Percentiles rank a stretch among this genome's conserved stretches.
Evolutionary conservation across 2,888 invertebrate genomes (phyloP).

Genomic region (Acheta domesticus): DNA sequence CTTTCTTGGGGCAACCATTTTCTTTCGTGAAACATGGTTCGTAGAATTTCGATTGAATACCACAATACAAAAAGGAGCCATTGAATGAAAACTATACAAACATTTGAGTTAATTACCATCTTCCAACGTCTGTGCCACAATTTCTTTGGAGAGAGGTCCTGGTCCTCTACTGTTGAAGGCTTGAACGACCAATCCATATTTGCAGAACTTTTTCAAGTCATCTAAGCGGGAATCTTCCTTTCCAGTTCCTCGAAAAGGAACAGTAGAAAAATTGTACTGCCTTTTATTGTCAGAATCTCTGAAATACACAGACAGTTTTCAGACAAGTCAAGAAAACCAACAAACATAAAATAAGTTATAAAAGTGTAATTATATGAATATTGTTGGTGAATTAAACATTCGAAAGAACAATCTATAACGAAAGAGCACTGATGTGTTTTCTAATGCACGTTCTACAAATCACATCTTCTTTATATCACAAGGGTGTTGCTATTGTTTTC

Average conservation of each 20-base stretch:
- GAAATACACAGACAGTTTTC: slow-evolving; percentile 19
- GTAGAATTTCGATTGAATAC: too few species aligned
- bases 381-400: too few species aligned
- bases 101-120: slow-evolving; percentile 37
- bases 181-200: slow-evolving; percentile 43
- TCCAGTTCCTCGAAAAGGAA: slow-evolving; percentile 34
- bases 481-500: too few species aligned
- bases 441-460: too few species aligned
- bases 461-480: too few species aligned
- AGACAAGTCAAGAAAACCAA: too few species aligned
- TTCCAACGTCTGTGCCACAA: slow-evolving; percentile 43
- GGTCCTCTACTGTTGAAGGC: slow-evolving; percentile 43
- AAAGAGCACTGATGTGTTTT: background rate
- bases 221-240: slow-evolving; percentile 38
- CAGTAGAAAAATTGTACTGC: slow-evolving; percentile 35
- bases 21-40: too few species aligned
- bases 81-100: too few species aligned
- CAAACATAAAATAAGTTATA: background rate
- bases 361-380: background rate
- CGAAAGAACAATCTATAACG: background rate
- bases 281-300: slow-evolving; percentile 34
- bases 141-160: slow-evolving; percentile 41
- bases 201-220: slow-evolving; percentile 42
- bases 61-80: too few species aligned
- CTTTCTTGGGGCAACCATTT: too few species aligned